Evolutionary conservation across 2,888 invertebrate genomes (phyloP), one percentile per base, ranked within the genome.

Genomic region (Panorpa germanica): DNA sequence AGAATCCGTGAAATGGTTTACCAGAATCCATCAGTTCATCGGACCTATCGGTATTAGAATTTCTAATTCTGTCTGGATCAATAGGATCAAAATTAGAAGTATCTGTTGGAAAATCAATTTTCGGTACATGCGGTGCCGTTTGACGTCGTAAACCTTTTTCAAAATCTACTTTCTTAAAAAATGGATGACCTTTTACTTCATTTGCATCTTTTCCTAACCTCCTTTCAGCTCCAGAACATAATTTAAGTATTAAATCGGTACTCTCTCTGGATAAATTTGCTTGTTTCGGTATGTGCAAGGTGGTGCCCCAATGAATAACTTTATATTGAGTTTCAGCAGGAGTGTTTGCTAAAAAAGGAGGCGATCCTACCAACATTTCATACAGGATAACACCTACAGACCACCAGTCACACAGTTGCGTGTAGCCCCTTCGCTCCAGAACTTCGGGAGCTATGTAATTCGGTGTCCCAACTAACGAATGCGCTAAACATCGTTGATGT

Each of bases 381-480:
- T 95, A 98, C 28, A 98, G 59, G 45, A 98, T 99, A 23, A 98
- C 96, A 15, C 98, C 96, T n/a, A 96, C 93, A 46, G 91, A 91
- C 95, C 96, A 96, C 91, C 95, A 96, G 59, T 93, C 95, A 55
- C 95, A 95, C 20, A 90, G 62, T 53, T 91, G 90, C 26, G 90
- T 86, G 52, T 93, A 91, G 11, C 91, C 91, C 13, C 78, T 83
- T 39, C 91, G 65, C 45, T 81, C 71, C 32, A 98, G 60, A 32
- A 98, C 96, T 51, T 86, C 86, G 0, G 98, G 98, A 10, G 98
- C 98, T 42, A 98, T 98, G 56, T 98, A 98, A 58, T 99, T 98
- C 15, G 96, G 96, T 20, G 98, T 98, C 29, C 98, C 98, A 26
- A 99, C 98, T 26, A 99, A 65, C 15, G 96, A 96, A 59, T 96